Evolutionary conservation across 2,888 invertebrate species (phyloP), one percentile per base, ranked within the genome.

Genomic region (Escarpia spicata): DNA sequence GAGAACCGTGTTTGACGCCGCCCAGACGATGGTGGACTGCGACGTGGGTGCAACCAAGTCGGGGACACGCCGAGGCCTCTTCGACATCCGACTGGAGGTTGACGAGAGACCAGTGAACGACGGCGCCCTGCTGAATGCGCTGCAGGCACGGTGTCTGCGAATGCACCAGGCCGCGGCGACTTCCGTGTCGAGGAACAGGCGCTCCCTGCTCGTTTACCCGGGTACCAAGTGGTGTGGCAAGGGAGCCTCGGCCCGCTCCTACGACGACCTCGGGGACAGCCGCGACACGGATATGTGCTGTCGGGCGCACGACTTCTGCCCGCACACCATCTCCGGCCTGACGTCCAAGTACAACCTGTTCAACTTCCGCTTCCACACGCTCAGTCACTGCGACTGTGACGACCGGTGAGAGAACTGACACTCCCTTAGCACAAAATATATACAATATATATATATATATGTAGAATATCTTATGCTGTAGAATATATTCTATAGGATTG

Each of bases 201-300:
- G 75, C 75, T 75, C 94, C 96, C 97, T 98, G 95, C 97, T 98
- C 93, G 97, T 98, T 94, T 98, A 98, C 91, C 98, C 98, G 0
- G 98, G 98, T 92, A 99, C 99, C 0, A 98, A 98, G 96, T 99
- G 99, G 99, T 99, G 99, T 96, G 99, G 99, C 44, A 98, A 98
- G 95, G 99, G 99, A 1, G 98, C 98, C 95, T 97, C 98, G 0
- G 98, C 98, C 8, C 97, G 97, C 90, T 97, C 98, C 94, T 98
- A 98, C 96, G 98, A 98, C 92, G 98, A 91, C 37, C 58, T 91
- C 19, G 91, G 91, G 4, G 37, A 91, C 52, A 45, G 58, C 19
- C 97, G 98, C 75, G 97, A 97, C 93, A 98, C 98, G 37, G 99
- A 99, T 96, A 97, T 97, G 95, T 99, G 99, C 96, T 99, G 99